A percentile compares a stretch with the other conserved stretches of the same genome.
These are phyloP conservation scores for Betta splendens DNA, from an alignment of 2,797 vertebrate genomes.

Conservation along the genomic window DNA sequence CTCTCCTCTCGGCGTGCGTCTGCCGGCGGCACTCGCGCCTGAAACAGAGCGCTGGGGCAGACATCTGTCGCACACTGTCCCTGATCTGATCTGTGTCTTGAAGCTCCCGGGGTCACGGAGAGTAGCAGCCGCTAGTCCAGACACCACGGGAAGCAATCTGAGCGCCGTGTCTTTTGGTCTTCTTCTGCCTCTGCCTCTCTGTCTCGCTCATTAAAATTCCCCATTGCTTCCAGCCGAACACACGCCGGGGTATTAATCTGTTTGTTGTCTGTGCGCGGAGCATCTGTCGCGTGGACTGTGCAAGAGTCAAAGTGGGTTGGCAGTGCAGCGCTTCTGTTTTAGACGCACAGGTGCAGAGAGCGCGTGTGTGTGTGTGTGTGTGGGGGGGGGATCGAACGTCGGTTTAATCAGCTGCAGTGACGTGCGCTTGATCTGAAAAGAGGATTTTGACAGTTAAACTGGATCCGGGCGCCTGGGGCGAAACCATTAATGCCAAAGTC, in stretches of 20 bases:
- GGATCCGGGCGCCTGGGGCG: constrained; percentile 59
- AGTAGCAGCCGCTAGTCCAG: constrained; percentile 66
- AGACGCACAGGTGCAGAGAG: constrained; percentile 53
- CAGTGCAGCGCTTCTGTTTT: constrained; percentile 44
- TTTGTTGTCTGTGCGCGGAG: constrained; percentile 65
- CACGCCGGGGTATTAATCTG: constrained; percentile 42
- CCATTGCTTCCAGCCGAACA: constrained; percentile 17
- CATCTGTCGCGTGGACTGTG: constrained; percentile 56
- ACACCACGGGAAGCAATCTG: constrained; percentile 43
- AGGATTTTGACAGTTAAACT: constrained; percentile 67
- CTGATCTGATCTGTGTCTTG: constrained; percentile 75
- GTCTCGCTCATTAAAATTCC: constrained; percentile 52
- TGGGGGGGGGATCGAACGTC: constrained; percentile 32
- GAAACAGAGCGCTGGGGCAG: constrained; percentile 72
- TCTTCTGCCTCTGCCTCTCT: constrained; percentile 16
- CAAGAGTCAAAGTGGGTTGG: constrained; percentile 39
- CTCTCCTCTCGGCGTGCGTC: constrained; percentile 50
- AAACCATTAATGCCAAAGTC: constrained; percentile 53
- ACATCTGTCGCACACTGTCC: constrained; percentile 78
- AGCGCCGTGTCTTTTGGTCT: constrained; percentile 33
- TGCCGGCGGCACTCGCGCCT: constrained; percentile 73
- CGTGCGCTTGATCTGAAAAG: constrained; percentile 45
- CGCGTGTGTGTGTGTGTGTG: too few species aligned
- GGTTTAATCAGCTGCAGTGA: constrained; percentile 40
- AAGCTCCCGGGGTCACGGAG: constrained; percentile 69